Evolutionary conservation across 2,113 vertebrate genomes (phyloP).

Genomic region (Petrocephalus zakoni): DNA sequence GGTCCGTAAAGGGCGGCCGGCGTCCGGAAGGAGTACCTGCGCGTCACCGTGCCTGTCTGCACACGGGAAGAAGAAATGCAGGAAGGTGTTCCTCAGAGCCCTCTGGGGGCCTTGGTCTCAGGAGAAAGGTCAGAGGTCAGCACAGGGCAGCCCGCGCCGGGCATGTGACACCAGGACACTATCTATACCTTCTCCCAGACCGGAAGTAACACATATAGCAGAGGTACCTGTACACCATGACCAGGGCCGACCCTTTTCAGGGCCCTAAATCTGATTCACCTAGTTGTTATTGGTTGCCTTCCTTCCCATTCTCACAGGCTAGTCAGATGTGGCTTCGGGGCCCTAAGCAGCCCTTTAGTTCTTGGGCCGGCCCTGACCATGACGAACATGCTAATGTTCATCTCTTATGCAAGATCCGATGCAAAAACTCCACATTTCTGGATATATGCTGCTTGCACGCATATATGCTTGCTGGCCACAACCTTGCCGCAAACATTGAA

Average conservation of each 20-base stretch:
- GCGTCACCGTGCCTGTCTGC: constrained; percentile 51
- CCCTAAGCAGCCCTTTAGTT: background rate
- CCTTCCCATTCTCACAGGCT: background rate
- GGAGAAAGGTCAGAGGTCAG: constrained; percentile 20
- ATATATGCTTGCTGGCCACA: background rate
- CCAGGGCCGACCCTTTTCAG: background rate
- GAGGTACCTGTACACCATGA: background rate
- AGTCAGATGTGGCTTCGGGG: background rate
- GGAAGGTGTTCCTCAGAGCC: constrained; percentile 54
- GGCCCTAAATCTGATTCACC: background rate
- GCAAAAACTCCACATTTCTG: background rate
- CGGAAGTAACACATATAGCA: background rate
- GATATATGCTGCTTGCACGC: background rate
- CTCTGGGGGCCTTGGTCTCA: constrained; percentile 54
- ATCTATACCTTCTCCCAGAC: background rate
- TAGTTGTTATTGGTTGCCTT: background rate
- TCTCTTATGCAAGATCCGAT: background rate
- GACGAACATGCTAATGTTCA: background rate
- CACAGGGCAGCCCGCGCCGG: constrained; percentile 13
- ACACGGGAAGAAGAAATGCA: constrained; percentile 59
- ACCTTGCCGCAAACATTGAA: background rate
- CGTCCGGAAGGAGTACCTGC: constrained; percentile 47
- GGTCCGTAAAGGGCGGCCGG: background rate
- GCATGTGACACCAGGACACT: background rate
- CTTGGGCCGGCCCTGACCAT: background rate